These are phyloP conservation scores for Dryadula phaetusa DNA, from an alignment of 2,888 invertebrate genomes.

Conservation along the genomic window DNA sequence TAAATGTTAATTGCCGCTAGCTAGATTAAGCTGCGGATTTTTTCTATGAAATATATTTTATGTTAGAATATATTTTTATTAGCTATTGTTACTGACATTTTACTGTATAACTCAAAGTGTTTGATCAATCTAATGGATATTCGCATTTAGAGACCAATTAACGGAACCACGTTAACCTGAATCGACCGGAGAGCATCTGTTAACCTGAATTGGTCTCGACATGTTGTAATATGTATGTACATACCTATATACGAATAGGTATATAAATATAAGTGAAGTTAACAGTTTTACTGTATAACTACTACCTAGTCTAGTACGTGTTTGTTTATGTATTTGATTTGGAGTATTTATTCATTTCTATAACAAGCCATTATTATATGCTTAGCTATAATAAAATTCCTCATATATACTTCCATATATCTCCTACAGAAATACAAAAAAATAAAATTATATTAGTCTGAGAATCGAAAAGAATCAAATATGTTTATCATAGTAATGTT, in stretches of 20 bases:
- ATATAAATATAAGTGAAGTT: conserved; percentile 6
- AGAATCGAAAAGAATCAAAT: too few species aligned
- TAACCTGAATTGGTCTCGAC: conserved; percentile 49
- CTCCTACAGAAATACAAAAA: too few species aligned
- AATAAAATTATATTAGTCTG: too few species aligned
- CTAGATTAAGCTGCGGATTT: neutral
- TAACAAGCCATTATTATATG: too few species aligned
- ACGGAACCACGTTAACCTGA: conserved; percentile 40
- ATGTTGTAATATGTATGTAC: conserved; percentile 41
- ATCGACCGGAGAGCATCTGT: conserved; percentile 44
- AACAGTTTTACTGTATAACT: conserved; percentile 13
- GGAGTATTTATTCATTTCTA: neutral
- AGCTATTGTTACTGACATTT: neutral
- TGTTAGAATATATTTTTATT: neutral
- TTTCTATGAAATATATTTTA: neutral
- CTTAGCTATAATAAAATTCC: too few species aligned
- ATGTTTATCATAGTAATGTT: too few species aligned
- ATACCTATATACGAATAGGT: neutral
- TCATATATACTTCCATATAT: too few species aligned
- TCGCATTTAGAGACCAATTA: conserved; percentile 53
- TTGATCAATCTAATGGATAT: conserved; percentile 36
- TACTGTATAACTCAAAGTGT: conserved; percentile 29
- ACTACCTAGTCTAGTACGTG: neutral
- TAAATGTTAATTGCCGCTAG: neutral
- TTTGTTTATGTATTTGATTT: neutral